Conservation (phyloP, 1,140 invertebrate species). For the Drosophila aff. region DNA sequence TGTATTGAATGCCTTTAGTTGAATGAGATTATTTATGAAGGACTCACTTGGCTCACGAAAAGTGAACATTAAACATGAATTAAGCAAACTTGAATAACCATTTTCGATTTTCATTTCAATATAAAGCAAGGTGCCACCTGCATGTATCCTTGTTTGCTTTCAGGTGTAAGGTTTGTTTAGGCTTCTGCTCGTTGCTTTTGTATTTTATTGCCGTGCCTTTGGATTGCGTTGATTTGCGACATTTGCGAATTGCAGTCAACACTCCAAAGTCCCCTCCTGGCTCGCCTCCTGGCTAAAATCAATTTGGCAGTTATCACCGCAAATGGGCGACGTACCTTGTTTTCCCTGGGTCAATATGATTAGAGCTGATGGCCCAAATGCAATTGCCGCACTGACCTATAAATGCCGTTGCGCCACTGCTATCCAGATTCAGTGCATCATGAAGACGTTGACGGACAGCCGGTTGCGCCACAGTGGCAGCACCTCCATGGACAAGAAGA, state of each 20-base stretch:
- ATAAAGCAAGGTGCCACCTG: background rate
- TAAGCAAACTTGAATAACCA: background rate
- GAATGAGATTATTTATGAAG: conserved; percentile 17
- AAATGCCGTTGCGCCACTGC: conserved; percentile 38
- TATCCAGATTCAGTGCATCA: conserved; percentile 39
- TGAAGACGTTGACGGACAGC: conserved; percentile 35
- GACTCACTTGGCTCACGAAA: conserved; percentile 8
- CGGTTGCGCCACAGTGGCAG: conserved; percentile 18
- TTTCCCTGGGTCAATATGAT: conserved; percentile 74
- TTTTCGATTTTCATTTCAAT: background rate
- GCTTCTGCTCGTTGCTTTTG: background rate
- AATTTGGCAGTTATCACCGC: conserved; percentile 64
- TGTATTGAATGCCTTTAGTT: background rate
- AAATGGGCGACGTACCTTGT: conserved; percentile 46
- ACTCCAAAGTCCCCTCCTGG: background rate
- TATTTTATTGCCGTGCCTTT: conserved; percentile 4
- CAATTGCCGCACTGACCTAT: conserved; percentile 40
- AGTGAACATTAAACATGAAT: conserved; percentile 25
- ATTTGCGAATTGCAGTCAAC: conserved; percentile 14
- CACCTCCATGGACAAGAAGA: conserved; percentile 15
- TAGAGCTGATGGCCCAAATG: conserved; percentile 59
- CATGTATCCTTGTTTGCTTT: conserved; percentile 24
- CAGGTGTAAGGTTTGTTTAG: conserved; percentile 31
- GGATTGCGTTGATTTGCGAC: conserved; percentile 21
- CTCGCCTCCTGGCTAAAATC: conserved; percentile 35